These are phyloP conservation scores for Merops nubicus DNA, from an alignment of 2,113 vertebrate genomes.

Conservation along the genomic window DNA sequence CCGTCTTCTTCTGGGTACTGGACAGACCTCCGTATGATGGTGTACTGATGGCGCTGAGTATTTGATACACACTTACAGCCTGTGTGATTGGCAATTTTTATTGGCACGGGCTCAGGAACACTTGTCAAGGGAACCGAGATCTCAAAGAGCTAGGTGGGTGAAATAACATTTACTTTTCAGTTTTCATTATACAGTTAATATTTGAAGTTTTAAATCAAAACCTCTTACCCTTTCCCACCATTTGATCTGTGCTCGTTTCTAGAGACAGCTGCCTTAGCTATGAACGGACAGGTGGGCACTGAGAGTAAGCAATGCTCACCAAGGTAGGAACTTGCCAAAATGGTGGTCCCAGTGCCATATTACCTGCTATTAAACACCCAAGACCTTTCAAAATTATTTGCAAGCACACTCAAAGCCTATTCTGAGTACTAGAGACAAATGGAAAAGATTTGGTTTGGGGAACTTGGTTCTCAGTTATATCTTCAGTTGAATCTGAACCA, in stretches of 20 bases:
- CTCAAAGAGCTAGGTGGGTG: slow-evolving; percentile 85
- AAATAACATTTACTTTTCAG: background rate
- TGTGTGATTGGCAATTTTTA: slow-evolving; percentile 94
- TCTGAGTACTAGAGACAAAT: background rate
- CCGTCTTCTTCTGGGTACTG: slow-evolving; percentile 72
- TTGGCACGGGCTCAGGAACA: slow-evolving; percentile 88
- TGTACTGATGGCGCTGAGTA: slow-evolving; percentile 64
- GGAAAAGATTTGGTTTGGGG: background rate
- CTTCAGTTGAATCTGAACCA: background rate
- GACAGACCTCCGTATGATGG: slow-evolving; percentile 82
- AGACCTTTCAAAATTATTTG: background rate
- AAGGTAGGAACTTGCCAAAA: background rate
- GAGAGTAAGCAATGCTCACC: background rate
- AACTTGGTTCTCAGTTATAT: background rate
- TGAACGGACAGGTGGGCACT: background rate
- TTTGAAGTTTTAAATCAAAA: background rate
- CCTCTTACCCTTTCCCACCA: background rate
- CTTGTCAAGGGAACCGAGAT: slow-evolving; percentile 89
- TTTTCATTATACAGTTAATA: background rate
- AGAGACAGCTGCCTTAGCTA: background rate
- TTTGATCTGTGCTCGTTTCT: background rate
- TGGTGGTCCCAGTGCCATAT: background rate
- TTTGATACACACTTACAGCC: slow-evolving; percentile 87
- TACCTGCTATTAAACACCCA: background rate
- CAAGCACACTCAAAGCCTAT: background rate